A percentile compares a stretch with the other conserved stretches of the same genome.
Evolutionary conservation across 2,113 vertebrate genomes (phyloP).

Genomic region (Ariopsis seemanni): DNA sequence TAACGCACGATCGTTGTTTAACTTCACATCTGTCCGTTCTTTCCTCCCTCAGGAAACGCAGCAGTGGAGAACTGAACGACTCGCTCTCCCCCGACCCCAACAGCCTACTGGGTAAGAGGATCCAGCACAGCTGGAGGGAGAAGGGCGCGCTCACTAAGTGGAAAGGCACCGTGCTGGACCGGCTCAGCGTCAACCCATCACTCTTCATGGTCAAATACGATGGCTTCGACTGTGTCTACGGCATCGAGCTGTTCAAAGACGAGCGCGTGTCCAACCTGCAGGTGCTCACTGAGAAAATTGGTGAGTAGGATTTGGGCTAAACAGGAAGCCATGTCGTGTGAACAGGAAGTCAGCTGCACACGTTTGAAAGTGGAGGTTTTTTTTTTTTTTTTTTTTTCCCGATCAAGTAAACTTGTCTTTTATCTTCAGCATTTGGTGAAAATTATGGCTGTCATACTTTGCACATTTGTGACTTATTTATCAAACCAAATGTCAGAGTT

Average conservation of each 20-base stretch:
- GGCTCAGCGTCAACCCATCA: conserved; percentile 72
- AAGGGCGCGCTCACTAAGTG: conserved; percentile 78
- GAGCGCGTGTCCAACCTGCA: conserved; percentile 75
- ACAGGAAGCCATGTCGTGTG: conserved; percentile 8
- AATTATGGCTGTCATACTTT: neutral
- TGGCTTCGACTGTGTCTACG: conserved; percentile 79
- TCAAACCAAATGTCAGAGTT: neutral
- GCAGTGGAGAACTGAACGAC: conserved; percentile 78
- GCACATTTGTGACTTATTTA: neutral
- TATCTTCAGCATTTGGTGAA: neutral
- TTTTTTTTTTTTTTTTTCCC: neutral
- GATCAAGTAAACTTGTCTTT: neutral
- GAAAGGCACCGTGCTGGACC: conserved; percentile 81
- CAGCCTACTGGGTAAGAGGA: conserved; percentile 75
- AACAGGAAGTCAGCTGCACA: conserved; percentile 36
- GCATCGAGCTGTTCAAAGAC: conserved; percentile 81
- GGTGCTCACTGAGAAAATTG: conserved; percentile 75
- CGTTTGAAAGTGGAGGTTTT: neutral
- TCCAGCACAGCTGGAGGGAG: conserved; percentile 80
- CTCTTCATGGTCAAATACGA: conserved; percentile 83
- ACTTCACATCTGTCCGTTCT: neutral
- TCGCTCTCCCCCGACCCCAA: conserved; percentile 73
- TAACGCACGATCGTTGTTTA: neutral
- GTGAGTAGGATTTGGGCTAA: conserved; percentile 60
- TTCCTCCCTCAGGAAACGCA: conserved; percentile 71